Evolutionary conservation across 2,797 vertebrate species (phyloP).

Genomic region (Hemitrygon akajei): DNA sequence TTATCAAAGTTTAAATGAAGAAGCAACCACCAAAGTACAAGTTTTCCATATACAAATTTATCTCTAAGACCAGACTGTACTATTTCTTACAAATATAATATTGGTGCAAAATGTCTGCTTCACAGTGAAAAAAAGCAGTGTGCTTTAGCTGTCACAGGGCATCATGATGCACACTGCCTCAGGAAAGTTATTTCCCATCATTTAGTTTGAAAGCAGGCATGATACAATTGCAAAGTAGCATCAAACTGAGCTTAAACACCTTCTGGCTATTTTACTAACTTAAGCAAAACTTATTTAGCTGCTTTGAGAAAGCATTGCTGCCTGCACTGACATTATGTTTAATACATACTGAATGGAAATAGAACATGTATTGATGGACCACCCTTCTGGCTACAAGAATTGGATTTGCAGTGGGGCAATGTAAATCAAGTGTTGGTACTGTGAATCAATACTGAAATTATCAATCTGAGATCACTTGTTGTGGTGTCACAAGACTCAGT

Average conservation of each 20-base stretch:
- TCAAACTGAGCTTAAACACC: neutral
- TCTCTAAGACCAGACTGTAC: neutral
- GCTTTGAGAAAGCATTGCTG: neutral
- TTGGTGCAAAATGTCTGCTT: neutral
- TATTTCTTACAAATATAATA: neutral
- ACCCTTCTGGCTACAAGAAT: neutral
- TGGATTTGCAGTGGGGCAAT: neutral
- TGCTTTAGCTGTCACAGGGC: neutral
- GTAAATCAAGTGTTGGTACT: neutral
- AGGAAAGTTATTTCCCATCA: constrained; percentile 12
- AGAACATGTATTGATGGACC: neutral
- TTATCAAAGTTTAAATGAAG: neutral
- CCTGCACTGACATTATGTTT: neutral
- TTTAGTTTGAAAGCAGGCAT: neutral
- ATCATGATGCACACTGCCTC: neutral
- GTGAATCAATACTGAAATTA: neutral
- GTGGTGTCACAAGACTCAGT: neutral
- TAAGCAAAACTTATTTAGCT: constrained; percentile 18
- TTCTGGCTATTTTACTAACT: constrained; percentile 8
- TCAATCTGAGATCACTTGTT: neutral
- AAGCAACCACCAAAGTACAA: neutral
- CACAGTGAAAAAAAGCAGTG: neutral
- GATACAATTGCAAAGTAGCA: neutral
- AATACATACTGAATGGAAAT: neutral
- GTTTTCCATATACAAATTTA: neutral